A percentile compares a stretch with the other conserved stretches of the same genome.
Conservation (phyloP, 2,888 invertebrate species). For the Agonopterix subpropinquella region DNA sequence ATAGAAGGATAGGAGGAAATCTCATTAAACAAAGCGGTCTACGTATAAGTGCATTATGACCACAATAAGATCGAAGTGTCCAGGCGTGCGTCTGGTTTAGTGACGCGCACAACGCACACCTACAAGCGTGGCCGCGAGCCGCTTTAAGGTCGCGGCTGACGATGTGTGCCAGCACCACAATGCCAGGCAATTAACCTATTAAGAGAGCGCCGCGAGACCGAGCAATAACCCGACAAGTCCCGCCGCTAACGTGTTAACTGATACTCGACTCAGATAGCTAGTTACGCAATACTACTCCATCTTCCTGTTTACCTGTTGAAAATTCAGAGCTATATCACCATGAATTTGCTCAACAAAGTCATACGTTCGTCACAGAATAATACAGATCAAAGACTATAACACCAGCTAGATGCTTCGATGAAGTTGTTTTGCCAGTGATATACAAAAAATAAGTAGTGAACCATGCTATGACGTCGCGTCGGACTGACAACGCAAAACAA, state of each 20-base stretch:
- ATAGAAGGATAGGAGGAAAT: not conserved
- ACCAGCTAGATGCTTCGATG: not conserved
- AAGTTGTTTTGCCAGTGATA: constrained; percentile 1
- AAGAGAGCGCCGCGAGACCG: constrained; percentile 55
- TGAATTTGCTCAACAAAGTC: not conserved
- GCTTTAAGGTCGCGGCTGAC: constrained; percentile 67
- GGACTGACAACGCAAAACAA: constrained; percentile 50
- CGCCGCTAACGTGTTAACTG: constrained; percentile 38
- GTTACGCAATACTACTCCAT: constrained; percentile 15
- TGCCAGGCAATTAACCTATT: constrained; percentile 73
- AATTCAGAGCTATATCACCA: not conserved
- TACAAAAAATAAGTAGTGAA: constrained; percentile 22
- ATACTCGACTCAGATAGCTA: constrained; percentile 28
- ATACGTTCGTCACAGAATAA: not conserved
- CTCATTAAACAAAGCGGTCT: not conserved
- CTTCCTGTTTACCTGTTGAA: constrained; percentile 13
- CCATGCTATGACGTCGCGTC: constrained; percentile 37
- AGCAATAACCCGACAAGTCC: constrained; percentile 58
- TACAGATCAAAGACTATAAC: not conserved
- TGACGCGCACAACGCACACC: constrained; percentile 36
- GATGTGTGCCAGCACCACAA: constrained; percentile 71
- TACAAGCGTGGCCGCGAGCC: constrained; percentile 63
- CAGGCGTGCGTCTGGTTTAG: constrained; percentile 41
- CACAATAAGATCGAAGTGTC: constrained; percentile 22
- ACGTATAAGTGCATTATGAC: not conserved